Conservation (phyloP, 2,888 invertebrate species). For the Agapostemon virescens region DNA sequence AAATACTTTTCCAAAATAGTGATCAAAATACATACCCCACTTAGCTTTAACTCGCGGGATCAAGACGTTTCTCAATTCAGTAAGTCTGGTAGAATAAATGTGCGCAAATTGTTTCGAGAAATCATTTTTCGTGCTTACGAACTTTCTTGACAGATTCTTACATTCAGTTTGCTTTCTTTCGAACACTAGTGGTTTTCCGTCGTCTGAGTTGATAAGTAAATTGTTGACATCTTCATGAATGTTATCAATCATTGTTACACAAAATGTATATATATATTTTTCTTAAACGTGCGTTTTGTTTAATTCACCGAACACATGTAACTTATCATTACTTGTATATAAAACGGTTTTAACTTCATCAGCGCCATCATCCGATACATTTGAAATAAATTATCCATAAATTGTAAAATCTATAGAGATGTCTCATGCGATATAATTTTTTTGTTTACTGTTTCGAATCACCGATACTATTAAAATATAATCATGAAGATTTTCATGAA, state of each 20-base stretch:
- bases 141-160: conserved; percentile 65
- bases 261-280: neutral
- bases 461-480: neutral
- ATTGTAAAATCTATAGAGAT: neutral
- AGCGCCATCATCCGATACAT: conserved; percentile 11
- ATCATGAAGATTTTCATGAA: too few relatives aligned
- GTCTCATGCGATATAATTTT: neutral
- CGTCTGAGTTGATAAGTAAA: conserved; percentile 30
- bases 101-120: conserved; percentile 90
- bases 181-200: conserved; percentile 58
- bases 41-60: conserved; percentile 83
- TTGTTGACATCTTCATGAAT: neutral
- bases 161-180: conserved; percentile 65
- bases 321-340: neutral
- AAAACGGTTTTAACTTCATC: neutral
- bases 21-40: conserved; percentile 83
- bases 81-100: conserved; percentile 89
- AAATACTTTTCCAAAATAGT: conserved; percentile 5
- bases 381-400: neutral
- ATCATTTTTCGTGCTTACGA: conserved; percentile 63
- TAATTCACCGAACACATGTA: neutral
- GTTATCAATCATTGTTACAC: conserved; percentile 51
- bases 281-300: neutral
- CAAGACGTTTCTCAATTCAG: conserved; percentile 86
- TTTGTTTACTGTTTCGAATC: neutral